These are phyloP conservation scores for Heliangelus exortis DNA, from an alignment of 2,797 vertebrate species.

Conservation along the genomic window DNA sequence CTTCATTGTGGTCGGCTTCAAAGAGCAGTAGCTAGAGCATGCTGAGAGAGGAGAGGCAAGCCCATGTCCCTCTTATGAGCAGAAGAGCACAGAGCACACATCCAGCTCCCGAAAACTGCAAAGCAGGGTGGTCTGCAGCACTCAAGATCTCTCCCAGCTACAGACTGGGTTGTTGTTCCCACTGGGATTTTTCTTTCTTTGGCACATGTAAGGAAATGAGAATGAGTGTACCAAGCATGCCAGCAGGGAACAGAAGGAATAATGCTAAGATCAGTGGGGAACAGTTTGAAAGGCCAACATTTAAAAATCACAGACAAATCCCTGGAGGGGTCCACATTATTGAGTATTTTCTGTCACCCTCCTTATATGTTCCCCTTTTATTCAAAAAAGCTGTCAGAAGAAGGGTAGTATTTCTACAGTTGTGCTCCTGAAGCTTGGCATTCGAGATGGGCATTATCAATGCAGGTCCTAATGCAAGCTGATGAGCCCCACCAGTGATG, in stretches of 20 bases:
- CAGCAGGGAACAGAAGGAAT: not conserved
- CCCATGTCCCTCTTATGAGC: not conserved
- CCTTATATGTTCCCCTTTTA: not conserved
- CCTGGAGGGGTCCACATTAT: not conserved
- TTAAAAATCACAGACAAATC: not conserved
- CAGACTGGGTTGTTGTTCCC: not conserved
- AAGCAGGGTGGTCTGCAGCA: not conserved
- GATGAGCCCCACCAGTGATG: not conserved
- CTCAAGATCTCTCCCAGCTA: not conserved
- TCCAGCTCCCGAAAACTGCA: not conserved
- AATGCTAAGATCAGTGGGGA: not conserved
- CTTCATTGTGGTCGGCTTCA: slow-evolving; percentile 7
- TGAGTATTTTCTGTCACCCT: not conserved
- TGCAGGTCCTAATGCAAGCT: not conserved
- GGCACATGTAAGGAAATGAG: not conserved
- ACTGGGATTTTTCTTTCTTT: not conserved
- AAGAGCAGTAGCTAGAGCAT: not conserved
- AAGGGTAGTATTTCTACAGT: not conserved
- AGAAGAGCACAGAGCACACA: not conserved
- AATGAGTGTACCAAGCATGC: not conserved
- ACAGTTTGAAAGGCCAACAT: not conserved
- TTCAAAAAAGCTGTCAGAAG: slow-evolving; percentile 17
- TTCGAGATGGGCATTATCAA: not conserved
- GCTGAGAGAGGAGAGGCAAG: not conserved
- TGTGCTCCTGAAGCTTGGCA: not conserved